phyloP scores from a whole-genome alignment of 2,888 invertebrate genomes.

The Deilephila porcellus region DNA sequence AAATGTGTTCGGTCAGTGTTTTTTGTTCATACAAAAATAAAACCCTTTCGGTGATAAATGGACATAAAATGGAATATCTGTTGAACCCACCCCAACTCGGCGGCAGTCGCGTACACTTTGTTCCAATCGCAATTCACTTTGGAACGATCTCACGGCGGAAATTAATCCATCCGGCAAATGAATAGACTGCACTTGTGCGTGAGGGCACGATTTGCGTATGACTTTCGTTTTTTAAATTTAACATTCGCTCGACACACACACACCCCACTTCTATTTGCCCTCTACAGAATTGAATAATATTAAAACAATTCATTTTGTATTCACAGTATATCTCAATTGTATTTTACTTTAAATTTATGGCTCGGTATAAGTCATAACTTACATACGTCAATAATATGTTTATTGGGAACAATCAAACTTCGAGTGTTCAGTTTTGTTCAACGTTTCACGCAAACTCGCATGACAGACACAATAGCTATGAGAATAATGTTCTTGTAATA shows the following conservation, averaged over 20 bases:
- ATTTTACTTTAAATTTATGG: conserved; percentile 34
- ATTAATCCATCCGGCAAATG: conserved; percentile 83
- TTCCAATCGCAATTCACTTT: conserved; percentile 82
- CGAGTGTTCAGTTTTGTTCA: conserved; percentile 41
- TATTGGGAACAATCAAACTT: neutral
- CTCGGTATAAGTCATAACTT: neutral
- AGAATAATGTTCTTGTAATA: neutral
- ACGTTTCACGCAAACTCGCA: conserved; percentile 53
- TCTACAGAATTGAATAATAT: conserved; percentile 40
- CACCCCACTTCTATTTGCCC: conserved; percentile 27
- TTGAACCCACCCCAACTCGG: conserved; percentile 50
- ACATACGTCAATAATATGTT: conserved; percentile 36
- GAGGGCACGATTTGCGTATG: conserved; percentile 63
- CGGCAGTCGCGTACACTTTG: conserved; percentile 68
- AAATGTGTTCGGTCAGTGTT: conserved; percentile 34
- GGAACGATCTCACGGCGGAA: conserved; percentile 81
- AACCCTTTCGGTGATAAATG: conserved; percentile 67
- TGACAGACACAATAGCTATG: conserved; percentile 41
- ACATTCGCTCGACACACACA: conserved; percentile 30
- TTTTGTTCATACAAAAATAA: conserved; percentile 45
- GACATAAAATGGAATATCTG: conserved; percentile 70
- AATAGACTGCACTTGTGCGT: conserved; percentile 82
- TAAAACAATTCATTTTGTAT: conserved; percentile 28
- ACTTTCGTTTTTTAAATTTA: conserved; percentile 60
- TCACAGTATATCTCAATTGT: conserved; percentile 1